Percentiles rank a stretch among this genome's conserved stretches.
Conservation (phyloP, 2,113 vertebrate genomes). For the Mormyrus lacerda region DNA sequence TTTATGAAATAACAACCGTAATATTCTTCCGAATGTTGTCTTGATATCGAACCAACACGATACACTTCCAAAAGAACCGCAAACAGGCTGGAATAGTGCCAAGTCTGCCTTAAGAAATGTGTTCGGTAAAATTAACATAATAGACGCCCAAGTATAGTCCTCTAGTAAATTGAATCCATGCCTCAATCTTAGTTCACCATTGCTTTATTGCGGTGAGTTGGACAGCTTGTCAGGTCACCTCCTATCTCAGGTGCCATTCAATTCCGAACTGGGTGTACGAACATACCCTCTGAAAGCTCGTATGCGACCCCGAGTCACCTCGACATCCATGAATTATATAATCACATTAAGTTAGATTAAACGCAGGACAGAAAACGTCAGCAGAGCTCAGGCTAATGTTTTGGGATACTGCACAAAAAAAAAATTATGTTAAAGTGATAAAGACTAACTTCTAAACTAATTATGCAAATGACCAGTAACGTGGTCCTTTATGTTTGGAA, state of each 20-base stretch:
- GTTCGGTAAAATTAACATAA: not conserved
- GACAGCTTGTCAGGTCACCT: not conserved
- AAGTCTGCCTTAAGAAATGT: not conserved
- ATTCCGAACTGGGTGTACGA: not conserved
- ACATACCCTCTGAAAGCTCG: not conserved
- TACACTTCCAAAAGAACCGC: not conserved
- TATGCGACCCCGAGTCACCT: not conserved
- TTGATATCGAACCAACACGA: not conserved
- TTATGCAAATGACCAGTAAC: not conserved
- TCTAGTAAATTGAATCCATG: not conserved
- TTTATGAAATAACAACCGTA: not conserved
- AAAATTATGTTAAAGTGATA: not conserved
- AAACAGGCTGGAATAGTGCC: not conserved
- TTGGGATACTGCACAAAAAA: not conserved
- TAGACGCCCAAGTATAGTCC: not conserved
- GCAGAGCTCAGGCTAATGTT: not conserved
- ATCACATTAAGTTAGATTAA: not conserved
- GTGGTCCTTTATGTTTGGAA: not conserved
- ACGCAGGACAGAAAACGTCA: not conserved
- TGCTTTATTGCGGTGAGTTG: not conserved
- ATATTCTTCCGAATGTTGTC: not conserved
- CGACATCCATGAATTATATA: not conserved
- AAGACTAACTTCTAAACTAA: not conserved
- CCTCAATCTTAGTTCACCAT: not conserved
- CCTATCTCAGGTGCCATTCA: not conserved